A percentile compares a stretch with the other conserved stretches of the same genome.
These are phyloP conservation scores for Numida meleagris DNA, from an alignment of 2,113 vertebrate genomes.

Conservation along the genomic window DNA sequence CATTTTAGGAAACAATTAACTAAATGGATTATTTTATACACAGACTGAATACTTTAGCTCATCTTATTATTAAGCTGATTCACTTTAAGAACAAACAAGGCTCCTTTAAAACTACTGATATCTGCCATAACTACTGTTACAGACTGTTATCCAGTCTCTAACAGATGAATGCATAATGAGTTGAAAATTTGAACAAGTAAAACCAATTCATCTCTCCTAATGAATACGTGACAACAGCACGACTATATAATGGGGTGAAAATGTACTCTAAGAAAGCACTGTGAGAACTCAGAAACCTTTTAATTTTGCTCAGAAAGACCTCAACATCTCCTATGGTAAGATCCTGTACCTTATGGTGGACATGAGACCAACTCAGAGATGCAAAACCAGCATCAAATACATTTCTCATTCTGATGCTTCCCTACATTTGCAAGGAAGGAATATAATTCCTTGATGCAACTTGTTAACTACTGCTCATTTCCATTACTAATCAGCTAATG, in stretches of 20 bases:
- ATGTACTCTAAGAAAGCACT: background rate
- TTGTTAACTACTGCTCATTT: background rate
- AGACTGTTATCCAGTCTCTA: background rate
- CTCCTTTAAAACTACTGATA: background rate
- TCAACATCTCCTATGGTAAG: background rate
- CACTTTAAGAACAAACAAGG: background rate
- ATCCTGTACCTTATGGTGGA: background rate
- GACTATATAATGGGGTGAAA: background rate
- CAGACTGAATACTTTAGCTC: background rate
- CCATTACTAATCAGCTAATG: background rate
- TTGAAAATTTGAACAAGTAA: background rate
- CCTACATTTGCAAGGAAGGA: background rate
- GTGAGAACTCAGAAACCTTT: background rate
- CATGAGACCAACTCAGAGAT: background rate
- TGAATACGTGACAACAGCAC: background rate
- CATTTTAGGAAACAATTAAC: slow-evolving; percentile 23
- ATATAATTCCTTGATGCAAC: background rate
- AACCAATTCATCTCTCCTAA: background rate
- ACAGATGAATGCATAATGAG: background rate
- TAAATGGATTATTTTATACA: background rate
- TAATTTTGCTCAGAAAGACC: background rate
- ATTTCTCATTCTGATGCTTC: background rate
- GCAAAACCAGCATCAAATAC: background rate
- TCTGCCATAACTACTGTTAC: background rate
- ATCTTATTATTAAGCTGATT: background rate